Conservation (phyloP, 30 jellyfish, hydroid and myxozoan genomes). For the Pelagia noctiluca region DNA sequence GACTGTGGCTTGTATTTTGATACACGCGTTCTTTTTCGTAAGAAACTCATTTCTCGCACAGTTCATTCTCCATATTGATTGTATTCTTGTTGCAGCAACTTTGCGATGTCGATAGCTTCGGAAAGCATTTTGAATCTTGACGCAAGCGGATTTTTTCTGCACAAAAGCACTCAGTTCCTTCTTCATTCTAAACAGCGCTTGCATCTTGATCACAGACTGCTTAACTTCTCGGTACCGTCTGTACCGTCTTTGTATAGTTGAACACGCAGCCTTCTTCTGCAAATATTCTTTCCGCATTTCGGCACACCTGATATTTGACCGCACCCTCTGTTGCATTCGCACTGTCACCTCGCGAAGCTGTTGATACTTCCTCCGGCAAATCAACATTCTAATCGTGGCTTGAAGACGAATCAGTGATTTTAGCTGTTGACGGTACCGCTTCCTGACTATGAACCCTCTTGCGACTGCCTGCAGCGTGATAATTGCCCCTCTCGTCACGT, state of each 20-base stretch:
- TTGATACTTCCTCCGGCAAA: conserved; percentile 11
- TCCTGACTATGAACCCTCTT: neutral
- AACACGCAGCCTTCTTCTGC: neutral
- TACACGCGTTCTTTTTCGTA: conserved; percentile 36
- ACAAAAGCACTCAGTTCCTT: no score
- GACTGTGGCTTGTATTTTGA: conserved; percentile 47
- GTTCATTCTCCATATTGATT: conserved; percentile 64
- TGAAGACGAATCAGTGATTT: conserved; percentile 3
- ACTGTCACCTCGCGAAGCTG: conserved; percentile 5
- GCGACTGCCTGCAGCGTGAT: conserved; percentile 80
- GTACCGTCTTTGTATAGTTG: neutral
- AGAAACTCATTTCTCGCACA: conserved; percentile 40
- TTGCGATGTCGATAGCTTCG: conserved; percentile 11
- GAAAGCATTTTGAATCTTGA: conserved; percentile 29
- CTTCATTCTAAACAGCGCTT: no score
- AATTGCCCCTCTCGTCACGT: conserved; percentile 82
- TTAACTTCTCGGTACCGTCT: neutral
- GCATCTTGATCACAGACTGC: neutral
- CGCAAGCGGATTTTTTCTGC: conserved; percentile 4
- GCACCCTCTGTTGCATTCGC: conserved; percentile 14
- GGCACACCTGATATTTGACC: neutral
- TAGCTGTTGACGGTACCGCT: neutral
- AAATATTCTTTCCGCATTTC: neutral
- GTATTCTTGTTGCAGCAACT: conserved; percentile 48
- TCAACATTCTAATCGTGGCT: conserved; percentile 30